Evolutionary conservation across 2,888 invertebrate species (phyloP).

Genomic region (Disparrhopalites patrizii): DNA sequence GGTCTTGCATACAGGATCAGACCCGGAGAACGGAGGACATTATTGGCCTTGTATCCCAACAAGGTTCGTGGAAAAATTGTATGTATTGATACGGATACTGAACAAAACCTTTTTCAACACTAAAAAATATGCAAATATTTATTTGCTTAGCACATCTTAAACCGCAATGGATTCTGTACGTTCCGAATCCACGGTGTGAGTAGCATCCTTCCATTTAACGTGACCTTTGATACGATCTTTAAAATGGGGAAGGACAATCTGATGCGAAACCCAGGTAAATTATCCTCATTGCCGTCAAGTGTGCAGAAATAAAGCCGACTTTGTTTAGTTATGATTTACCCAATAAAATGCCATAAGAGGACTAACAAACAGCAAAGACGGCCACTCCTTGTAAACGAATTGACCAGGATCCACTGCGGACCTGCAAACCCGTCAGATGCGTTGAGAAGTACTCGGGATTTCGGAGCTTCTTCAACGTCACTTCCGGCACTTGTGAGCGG

Average conservation of each 20-base stretch:
- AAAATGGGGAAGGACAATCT: too few species aligned
- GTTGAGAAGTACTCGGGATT: slow-evolving; percentile 7
- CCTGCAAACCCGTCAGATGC: slow-evolving; percentile 10
- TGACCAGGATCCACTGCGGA: slow-evolving; percentile 12
- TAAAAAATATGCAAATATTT: neutral
- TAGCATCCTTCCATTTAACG: neutral
- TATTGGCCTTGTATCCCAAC: slow-evolving; percentile 11
- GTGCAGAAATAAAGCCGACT: too few species aligned
- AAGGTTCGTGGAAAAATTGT: slow-evolving; percentile 4
- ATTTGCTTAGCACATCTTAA: slow-evolving; percentile 13
- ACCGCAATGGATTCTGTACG: slow-evolving; percentile 12
- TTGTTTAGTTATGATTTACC: too few species aligned
- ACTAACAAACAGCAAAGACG: too few species aligned
- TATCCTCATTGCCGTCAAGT: too few species aligned
- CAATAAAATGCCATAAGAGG: too few species aligned
- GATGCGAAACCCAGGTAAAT: too few species aligned
- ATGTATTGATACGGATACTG: neutral
- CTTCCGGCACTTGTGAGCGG: neutral
- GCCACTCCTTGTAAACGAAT: slow-evolving; percentile 5
- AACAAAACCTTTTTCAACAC: neutral
- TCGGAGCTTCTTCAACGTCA: slow-evolving; percentile 6
- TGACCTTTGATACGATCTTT: too few species aligned
- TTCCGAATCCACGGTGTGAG: slow-evolving; percentile 4
- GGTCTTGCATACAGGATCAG: neutral
- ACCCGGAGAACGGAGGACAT: neutral